Evolutionary conservation across 1,140 invertebrate species (phyloP), one percentile per base, ranked within the genome.

Genomic region (Lucilia sericata): DNA sequence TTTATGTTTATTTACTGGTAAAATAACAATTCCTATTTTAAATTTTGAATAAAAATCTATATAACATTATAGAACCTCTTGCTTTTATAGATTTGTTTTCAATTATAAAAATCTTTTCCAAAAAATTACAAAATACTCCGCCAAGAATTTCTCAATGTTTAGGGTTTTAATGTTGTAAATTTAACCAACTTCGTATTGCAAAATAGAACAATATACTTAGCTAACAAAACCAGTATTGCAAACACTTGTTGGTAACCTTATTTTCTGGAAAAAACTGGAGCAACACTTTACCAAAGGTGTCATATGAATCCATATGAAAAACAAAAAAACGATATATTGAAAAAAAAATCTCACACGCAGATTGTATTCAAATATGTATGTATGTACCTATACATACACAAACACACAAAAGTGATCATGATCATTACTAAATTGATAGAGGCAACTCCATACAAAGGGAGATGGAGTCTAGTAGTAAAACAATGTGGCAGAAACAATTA

Each of bases 341-440:
- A 42, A 80, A 19, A 21, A 80, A n/a, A 13, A 80, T 51, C 36
- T 80, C 76, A 80, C 76, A 80, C 76, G 76, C 76, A 80, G 76
- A 80, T 80, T 78, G 42, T 47, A 78, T 42, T 9, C 1, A 42
- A 47, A 42, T 25, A 30, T 30, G 1, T 30, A 30, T 30, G 1
- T 30, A 30, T 21, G 19, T 25, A 25, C 4, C 12, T 74, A 5
- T 74, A 34, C 17, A 19, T 7, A 7, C 2, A 8, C 42, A 2
- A 42, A 42, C 10, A 42, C 42, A 36, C 8, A 42, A 60, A 76
- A 42, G 14, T 42, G 34, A 51, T 51, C 42, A 13, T 21, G n/a
- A 80, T 51, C 36, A 78, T 42, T 76, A 14, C 17, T 76, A 13
- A 13, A 76, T n/a, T 9, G 12, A 76, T 76, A 30, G 1, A 30